Conservation (phyloP, 2,797 vertebrate genomes). For the Oceanodroma leucorhoa region DNA sequence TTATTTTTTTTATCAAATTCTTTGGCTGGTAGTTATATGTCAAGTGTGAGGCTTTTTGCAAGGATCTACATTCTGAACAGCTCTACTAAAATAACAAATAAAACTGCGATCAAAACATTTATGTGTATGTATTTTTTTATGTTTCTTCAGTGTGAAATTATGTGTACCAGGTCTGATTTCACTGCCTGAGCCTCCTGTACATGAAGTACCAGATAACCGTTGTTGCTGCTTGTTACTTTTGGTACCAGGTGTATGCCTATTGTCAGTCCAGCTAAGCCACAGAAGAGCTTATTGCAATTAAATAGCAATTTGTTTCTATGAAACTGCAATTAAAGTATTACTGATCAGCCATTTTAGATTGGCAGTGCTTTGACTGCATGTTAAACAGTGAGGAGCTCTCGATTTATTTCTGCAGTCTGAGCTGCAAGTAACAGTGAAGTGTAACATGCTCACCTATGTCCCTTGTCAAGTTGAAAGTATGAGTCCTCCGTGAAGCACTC, state of each 20-base stretch:
- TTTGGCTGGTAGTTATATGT: not conserved
- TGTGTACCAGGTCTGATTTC: not conserved
- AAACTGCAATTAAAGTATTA: constrained; percentile 85
- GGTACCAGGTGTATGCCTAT: constrained; percentile 54
- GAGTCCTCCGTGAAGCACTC: constrained; percentile 37
- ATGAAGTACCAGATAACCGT: not conserved
- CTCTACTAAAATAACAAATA: not conserved
- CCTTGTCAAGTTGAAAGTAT: constrained; percentile 40
- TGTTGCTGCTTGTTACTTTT: not conserved
- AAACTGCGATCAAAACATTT: not conserved
- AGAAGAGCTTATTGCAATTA: constrained; percentile 81
- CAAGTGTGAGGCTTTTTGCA: not conserved
- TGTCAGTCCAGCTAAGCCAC: constrained; percentile 77
- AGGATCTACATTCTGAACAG: not conserved
- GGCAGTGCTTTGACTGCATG: constrained; percentile 70
- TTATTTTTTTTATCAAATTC: not conserved
- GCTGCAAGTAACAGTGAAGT: constrained; percentile 8
- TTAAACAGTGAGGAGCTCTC: constrained; percentile 62
- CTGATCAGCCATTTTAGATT: constrained; percentile 80
- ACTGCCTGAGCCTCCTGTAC: not conserved
- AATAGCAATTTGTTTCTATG: constrained; percentile 85
- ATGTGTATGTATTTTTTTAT: not conserved
- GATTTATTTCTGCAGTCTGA: not conserved
- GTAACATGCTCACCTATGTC: constrained; percentile 9
- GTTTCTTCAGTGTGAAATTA: not conserved